A percentile compares a stretch with the other conserved stretches of the same genome.
Evolutionary conservation across 2,888 invertebrate species (phyloP).

Genomic region (Pegoplata infirma): DNA sequence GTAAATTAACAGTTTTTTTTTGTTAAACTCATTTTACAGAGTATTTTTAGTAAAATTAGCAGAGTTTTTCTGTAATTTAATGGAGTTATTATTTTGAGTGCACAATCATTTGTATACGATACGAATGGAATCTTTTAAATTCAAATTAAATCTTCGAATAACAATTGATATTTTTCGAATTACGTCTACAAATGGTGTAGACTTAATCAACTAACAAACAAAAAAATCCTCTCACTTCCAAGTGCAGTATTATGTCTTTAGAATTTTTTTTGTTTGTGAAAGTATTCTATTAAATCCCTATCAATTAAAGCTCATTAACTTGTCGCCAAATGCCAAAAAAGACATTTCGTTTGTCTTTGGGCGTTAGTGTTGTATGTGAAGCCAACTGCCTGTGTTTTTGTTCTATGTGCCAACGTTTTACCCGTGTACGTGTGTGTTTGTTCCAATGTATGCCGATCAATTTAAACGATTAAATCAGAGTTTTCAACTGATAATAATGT

Average conservation of each 20-base stretch:
- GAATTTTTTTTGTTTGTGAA: background rate
- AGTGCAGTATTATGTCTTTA: background rate
- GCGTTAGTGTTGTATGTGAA: background rate
- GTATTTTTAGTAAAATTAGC: too few species aligned
- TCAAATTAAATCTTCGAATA: too few species aligned
- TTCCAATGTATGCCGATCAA: slow-evolving; percentile 10
- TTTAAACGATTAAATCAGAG: slow-evolving; percentile 22
- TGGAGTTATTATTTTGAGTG: too few species aligned
- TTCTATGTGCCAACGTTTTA: background rate
- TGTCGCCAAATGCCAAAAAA: slow-evolving; percentile 14
- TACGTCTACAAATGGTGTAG: too few species aligned
- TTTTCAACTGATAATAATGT: slow-evolving; percentile 16
- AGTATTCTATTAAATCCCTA: background rate
- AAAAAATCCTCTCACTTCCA: too few species aligned
- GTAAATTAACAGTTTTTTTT: too few species aligned
- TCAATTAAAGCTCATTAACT: slow-evolving; percentile 31
- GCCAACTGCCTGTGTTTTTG: background rate
- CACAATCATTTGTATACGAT: too few species aligned
- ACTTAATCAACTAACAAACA: too few species aligned
- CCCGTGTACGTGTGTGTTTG: background rate
- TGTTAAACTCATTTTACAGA: too few species aligned
- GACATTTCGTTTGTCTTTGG: background rate
- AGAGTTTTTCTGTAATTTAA: too few species aligned
- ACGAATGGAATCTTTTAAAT: too few species aligned
- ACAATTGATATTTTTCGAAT: too few species aligned